A percentile compares a stretch with the other conserved stretches of the same genome.
Conservation (phyloP, 2,888 invertebrate genomes). For the Idaea dimidiata region DNA sequence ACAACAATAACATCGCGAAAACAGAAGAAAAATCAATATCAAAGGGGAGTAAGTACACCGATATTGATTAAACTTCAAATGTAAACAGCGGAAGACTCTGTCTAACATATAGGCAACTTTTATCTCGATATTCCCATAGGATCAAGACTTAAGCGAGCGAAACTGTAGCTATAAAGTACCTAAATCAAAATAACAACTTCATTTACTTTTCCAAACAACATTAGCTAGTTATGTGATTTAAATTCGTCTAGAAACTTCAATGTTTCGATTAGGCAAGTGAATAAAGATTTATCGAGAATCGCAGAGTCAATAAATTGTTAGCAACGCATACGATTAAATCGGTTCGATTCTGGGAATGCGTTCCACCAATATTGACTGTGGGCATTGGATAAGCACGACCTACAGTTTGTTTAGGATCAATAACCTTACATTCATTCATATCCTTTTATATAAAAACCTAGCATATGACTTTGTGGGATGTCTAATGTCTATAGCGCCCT, state of each 20-base stretch:
- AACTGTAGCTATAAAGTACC: no score
- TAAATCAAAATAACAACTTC: not conserved
- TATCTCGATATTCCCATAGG: no score
- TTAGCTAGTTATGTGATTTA: not conserved
- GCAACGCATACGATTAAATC: slow-evolving; percentile 32
- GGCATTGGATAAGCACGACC: slow-evolving; percentile 51
- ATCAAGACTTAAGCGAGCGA: no score
- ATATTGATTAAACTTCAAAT: no score
- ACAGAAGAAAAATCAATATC: no score
- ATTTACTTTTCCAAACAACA: not conserved
- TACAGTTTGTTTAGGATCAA: slow-evolving; percentile 42
- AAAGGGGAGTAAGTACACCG: no score
- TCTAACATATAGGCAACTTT: no score
- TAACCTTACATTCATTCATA: slow-evolving; percentile 32
- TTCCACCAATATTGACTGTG: slow-evolving; percentile 55
- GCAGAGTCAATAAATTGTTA: not conserved
- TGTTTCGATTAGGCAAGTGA: not conserved
- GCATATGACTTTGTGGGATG: not conserved
- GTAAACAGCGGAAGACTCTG: no score
- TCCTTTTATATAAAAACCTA: slow-evolving; percentile 17
- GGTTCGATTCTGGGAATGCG: slow-evolving; percentile 50
- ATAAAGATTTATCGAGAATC: slow-evolving; percentile 1
- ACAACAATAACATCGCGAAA: no score
- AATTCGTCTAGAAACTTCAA: not conserved
- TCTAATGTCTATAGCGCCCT: no score